phyloP scores from a whole-genome alignment of 2,113 vertebrate species.

The Nasalis larvatus region DNA sequence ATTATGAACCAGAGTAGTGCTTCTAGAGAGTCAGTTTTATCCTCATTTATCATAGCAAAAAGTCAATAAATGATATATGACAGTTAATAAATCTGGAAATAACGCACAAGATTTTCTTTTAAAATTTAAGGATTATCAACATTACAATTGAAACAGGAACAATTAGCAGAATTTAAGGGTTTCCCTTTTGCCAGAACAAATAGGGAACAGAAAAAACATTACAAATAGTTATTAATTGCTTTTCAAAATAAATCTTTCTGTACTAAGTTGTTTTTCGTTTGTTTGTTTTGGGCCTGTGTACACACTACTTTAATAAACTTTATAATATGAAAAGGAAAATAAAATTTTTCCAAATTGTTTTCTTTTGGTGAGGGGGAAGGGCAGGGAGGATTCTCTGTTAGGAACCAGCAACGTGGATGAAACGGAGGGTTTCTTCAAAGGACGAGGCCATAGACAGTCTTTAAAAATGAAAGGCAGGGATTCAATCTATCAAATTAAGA shows the following conservation, averaged over 20 bases:
- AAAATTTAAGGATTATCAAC: neutral
- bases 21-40: neutral
- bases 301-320: neutral
- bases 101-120: neutral
- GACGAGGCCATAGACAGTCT: neutral
- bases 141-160: neutral
- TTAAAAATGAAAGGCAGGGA: neutral
- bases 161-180: slow-evolving; percentile 1
- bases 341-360: neutral
- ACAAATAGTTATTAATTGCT: neutral
- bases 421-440: neutral
- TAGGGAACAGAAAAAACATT: neutral
- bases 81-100: neutral
- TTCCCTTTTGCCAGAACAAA: neutral
- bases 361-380: neutral
- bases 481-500: slow-evolving; percentile 22
- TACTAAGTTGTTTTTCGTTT: neutral
- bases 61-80: neutral
- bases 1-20: neutral
- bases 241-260: neutral
- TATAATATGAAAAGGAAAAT: neutral
- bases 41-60: neutral
- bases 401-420: neutral
- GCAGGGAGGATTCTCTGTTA: neutral
- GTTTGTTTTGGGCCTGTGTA: neutral